Evolutionary conservation across 2,888 invertebrate species (phyloP).

Genomic region (Hipparchia sbordonii): DNA sequence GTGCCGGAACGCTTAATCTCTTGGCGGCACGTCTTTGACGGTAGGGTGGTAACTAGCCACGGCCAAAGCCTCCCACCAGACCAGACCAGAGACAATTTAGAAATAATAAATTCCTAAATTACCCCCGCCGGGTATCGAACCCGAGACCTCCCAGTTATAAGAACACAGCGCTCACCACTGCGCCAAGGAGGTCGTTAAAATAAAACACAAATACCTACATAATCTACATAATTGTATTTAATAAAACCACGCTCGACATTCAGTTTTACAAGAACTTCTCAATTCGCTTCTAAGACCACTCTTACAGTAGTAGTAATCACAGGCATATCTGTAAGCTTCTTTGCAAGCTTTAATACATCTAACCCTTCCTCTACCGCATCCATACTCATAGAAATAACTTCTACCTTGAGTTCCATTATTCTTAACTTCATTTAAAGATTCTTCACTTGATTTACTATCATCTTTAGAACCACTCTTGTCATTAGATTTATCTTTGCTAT

Average conservation of each 20-base stretch:
- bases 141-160: too few species aligned
- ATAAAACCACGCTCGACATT: conserved; percentile 35
- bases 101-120: too few species aligned
- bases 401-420: background rate
- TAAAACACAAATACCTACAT: background rate
- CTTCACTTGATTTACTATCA: conserved; percentile 13
- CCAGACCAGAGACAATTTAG: too few species aligned
- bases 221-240: conserved; percentile 3
- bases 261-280: conserved; percentile 29
- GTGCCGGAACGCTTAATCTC: too few species aligned
- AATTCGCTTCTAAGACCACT: conserved; percentile 21
- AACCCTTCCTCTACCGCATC: conserved; percentile 21
- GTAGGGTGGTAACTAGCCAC: too few species aligned
- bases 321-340: conserved; percentile 31
- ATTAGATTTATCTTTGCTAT: background rate
- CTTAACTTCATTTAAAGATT: background rate
- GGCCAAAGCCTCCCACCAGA: too few species aligned
- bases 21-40: too few species aligned
- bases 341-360: conserved; percentile 35
- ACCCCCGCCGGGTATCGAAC: too few species aligned
- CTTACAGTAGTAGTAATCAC: conserved; percentile 17
- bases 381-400: conserved; percentile 3
- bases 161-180: too few species aligned
- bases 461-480: background rate
- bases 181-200: too few species aligned